These are phyloP conservation scores for Cottus gobio DNA, from an alignment of 2,113 vertebrate species.

Conservation along the genomic window DNA sequence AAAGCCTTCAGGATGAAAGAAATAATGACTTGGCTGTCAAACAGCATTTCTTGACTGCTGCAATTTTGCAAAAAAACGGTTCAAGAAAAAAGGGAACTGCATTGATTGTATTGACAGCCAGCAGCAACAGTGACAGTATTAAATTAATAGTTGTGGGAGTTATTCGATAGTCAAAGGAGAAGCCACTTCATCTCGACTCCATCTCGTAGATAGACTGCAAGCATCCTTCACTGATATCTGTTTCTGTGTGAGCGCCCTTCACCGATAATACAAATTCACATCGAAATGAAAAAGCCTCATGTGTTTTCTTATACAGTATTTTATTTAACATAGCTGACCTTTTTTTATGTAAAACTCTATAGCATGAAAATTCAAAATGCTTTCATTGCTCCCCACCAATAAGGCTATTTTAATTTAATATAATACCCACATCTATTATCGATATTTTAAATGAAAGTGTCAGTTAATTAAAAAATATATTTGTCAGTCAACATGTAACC, in stretches of 20 bases:
- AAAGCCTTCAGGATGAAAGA: slow-evolving; percentile 48
- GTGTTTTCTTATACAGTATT: background rate
- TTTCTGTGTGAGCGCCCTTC: slow-evolving; percentile 9
- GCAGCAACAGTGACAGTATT: slow-evolving; percentile 19
- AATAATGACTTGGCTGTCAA: slow-evolving; percentile 50
- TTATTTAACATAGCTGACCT: too few species aligned
- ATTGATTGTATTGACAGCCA: slow-evolving; percentile 58
- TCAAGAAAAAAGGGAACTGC: slow-evolving; percentile 37
- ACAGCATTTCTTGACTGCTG: slow-evolving; percentile 20
- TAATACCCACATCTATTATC: background rate
- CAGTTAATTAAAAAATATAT: background rate
- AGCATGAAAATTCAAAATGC: background rate
- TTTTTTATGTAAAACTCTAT: background rate
- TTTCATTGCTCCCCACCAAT: background rate
- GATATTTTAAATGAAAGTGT: background rate
- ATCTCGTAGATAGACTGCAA: slow-evolving; percentile 11
- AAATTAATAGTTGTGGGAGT: slow-evolving; percentile 39
- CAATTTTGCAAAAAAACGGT: slow-evolving; percentile 33
- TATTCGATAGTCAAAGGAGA: slow-evolving; percentile 43
- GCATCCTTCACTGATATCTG: slow-evolving; percentile 11
- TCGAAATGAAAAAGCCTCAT: slow-evolving; percentile 10
- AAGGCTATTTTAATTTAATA: background rate
- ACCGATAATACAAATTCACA: slow-evolving; percentile 12
- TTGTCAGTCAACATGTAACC: background rate
- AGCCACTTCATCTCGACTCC: slow-evolving; percentile 9